Evolutionary conservation across 2,888 invertebrate genomes (phyloP), one percentile per base, ranked within the genome.

Genomic region (Acleris laterana): DNA sequence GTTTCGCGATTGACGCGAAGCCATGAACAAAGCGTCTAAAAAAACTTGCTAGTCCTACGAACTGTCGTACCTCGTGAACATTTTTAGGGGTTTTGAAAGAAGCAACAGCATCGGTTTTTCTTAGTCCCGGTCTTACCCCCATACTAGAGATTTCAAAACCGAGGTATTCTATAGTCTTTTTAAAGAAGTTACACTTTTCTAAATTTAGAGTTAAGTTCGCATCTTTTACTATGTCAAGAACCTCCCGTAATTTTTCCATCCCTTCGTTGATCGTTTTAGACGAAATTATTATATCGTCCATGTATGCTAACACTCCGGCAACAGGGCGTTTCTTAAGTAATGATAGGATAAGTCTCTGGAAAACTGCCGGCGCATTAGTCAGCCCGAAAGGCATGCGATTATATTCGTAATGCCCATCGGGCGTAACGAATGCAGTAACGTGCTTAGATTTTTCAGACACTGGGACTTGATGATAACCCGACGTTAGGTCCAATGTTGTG

Each of bases 281-380:
- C 2, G 44, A 25, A 3, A 67, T 67, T 5, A 67, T 32, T 22
- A 69, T 63, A 38, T 69, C 67, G 17, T 68, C 69, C 67, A 69
- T 64, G 19, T 68, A 69, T 3, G 69, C 69, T 20, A 69, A 19
- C 3, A 67, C 69, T 11, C 66, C 66, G 1, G 28, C 48, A 17
- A 28, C 17, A 5, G 22, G 22, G 22, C 22, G 22, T 22, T 22
- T 22, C 22, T 22, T 22, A 22, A 22, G 22, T 22, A 22, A 22
- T 22, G 22, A 22, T 22, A 22, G 22, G 1, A 68, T 28, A 22
- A 63, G 42, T 17, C 60, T 42, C 22, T 68, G 68, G 19, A 61
- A 62, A 6, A 62, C 62, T 2, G 55, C 28, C 16, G 71, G 71
- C 0, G 71, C 70, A 57, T 71, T 71, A 1, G 46, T 58, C 3